Evolutionary conservation across 2,888 invertebrate genomes (phyloP), one percentile per base, ranked within the genome.

Genomic region (Bruchidius siliquastri): DNA sequence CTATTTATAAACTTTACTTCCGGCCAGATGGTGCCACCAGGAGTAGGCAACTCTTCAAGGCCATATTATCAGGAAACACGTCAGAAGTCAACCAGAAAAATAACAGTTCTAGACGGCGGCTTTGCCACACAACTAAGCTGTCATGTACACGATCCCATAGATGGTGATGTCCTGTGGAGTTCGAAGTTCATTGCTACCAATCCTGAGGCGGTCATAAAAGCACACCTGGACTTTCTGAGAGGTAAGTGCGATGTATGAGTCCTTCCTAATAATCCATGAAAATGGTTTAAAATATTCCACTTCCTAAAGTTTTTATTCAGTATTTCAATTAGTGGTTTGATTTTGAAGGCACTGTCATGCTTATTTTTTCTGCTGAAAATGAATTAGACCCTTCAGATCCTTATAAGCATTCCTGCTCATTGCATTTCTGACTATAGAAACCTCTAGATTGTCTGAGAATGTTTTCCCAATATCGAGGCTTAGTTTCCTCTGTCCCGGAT

Each of bases 121-220:
- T 95, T 96, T 85, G 93, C 94, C 18, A 92, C 94, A 10, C 95
- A 95, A 86, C 88, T 96, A 79, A 91, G 92, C 0, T 91, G 91
- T 71, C 92, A 94, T 85, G 92, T 94, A 21, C 91, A 92, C 0
- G 90, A 92, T 78, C 90, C 91, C 73, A 92, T 95, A 74, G 94
- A 96, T 84, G 93, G 93, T 0, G 95, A 97, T 85, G 95, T 96
- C 0, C 86, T 97, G 49, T 97, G 96, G 97, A 96, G 95, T 82
- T 93, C 96, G 4, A 90, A 94, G 74, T 93, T 95, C 82, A 89
- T 97, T 76, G 90, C 92, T 74, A 93, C 93, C 0, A 90, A 95
- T 85, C 94, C 94, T 1, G 90, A 93, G 20, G 94, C 94, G 72
- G 92, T 97, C 72, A 89, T 93, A 76, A 90, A 91, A 79, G 93